These are phyloP conservation scores for Lepidochrysops patricia DNA, from an alignment of 2,888 invertebrate species.

Conservation along the genomic window DNA sequence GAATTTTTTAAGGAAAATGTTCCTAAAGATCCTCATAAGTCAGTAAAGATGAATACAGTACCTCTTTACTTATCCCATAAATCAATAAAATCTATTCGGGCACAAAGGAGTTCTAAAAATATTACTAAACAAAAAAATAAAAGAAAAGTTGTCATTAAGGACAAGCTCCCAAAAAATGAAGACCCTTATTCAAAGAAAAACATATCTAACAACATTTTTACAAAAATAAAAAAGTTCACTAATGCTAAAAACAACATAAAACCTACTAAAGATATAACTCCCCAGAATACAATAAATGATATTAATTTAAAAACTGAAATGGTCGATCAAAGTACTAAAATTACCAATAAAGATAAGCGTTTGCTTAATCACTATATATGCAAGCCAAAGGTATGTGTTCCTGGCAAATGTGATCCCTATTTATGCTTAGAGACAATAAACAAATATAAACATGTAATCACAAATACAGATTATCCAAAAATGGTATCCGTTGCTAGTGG, in stretches of 20 bases:
- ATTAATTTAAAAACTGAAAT: neutral
- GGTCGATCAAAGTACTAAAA: constrained; percentile 11
- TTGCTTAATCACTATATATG: constrained; percentile 32
- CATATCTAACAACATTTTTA: neutral
- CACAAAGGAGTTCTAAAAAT: neutral
- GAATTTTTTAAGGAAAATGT: constrained; percentile 26
- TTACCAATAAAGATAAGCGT: neutral
- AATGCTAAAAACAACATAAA: neutral
- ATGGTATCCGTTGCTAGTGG: neutral
- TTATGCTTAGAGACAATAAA: neutral
- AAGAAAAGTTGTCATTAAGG: neutral
- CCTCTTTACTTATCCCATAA: neutral
- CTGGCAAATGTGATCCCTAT: neutral
- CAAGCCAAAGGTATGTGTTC: constrained; percentile 18
- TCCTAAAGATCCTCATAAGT: neutral
- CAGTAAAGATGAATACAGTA: neutral
- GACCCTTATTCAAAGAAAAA: neutral
- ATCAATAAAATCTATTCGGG: neutral
- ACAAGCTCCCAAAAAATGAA: neutral
- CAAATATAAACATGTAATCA: neutral
- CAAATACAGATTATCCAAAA: neutral
- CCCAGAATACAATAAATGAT: neutral
- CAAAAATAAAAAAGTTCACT: neutral
- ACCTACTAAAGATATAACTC: neutral
- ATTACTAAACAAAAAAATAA: neutral